A percentile compares a stretch with the other conserved stretches of the same genome.
phyloP scores from a whole-genome alignment of 2,888 invertebrate species.

The Asteroscopus sphinx region DNA sequence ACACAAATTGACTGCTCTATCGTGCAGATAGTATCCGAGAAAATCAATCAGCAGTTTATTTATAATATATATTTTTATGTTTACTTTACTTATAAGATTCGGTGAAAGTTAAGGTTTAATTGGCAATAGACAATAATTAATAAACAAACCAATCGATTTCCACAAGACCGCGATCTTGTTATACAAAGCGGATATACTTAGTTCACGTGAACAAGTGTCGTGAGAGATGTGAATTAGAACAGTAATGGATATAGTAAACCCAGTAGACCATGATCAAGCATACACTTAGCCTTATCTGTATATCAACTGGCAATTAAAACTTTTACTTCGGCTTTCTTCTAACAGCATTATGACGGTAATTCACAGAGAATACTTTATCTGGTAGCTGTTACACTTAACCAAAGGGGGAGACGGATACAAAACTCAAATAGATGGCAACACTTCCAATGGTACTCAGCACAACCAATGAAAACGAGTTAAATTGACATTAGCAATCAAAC shows the following conservation, averaged over 20 bases:
- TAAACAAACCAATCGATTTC: not conserved
- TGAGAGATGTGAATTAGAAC: conserved; percentile 47
- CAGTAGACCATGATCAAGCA: conserved; percentile 55
- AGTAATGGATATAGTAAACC: conserved; percentile 38
- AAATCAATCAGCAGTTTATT: conserved; percentile 38
- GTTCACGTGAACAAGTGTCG: conserved; percentile 14
- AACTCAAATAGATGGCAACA: no score
- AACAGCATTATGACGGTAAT: conserved; percentile 34
- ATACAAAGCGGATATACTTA: conserved; percentile 4
- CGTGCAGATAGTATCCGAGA: conserved; percentile 25
- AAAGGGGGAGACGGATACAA: no score
- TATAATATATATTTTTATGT: conserved; percentile 19
- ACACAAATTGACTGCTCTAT: conserved; percentile 41
- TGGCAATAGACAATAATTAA: no score
- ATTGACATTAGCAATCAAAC: no score
- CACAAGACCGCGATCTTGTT: not conserved
- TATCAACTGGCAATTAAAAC: conserved; percentile 65
- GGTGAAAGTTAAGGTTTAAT: conserved; percentile 12
- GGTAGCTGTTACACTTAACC: conserved; percentile 14
- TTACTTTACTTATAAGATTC: conserved; percentile 6
- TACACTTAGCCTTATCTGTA: conserved; percentile 54
- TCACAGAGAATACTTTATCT: conserved; percentile 14
- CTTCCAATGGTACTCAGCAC: no score
- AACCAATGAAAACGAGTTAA: no score
- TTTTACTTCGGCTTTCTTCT: conserved; percentile 66